phyloP scores from a whole-genome alignment of 1,140 invertebrate genomes.

The Orchesella cincta region DNA sequence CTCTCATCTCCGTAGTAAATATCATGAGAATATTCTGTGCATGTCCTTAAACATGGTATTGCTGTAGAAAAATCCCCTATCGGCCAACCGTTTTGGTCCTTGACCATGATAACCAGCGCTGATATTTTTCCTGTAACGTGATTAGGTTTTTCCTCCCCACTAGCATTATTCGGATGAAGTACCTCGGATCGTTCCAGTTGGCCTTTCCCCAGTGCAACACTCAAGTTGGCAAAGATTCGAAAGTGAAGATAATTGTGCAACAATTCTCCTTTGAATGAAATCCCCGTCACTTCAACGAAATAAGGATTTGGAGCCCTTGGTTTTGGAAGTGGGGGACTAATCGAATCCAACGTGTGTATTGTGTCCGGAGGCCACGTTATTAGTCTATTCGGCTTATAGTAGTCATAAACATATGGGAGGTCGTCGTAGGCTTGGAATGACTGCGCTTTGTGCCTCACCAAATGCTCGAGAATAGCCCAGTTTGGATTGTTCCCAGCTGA shows the following conservation, averaged over 20 bases:
- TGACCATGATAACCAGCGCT: constrained; percentile 31
- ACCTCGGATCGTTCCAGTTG: neutral
- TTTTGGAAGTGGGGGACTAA: neutral
- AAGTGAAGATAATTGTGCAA: constrained; percentile 37
- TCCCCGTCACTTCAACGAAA: constrained; percentile 37
- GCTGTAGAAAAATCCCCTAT: no score
- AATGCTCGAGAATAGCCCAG: constrained; percentile 7
- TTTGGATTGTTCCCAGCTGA: neutral
- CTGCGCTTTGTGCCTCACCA: neutral
- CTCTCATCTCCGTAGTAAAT: no score
- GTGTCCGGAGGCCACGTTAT: no score
- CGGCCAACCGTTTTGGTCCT: constrained; percentile 36
- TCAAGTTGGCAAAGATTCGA: constrained; percentile 31
- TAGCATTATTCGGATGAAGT: no score
- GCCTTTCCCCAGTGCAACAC: constrained; percentile 11
- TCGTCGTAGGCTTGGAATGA: neutral
- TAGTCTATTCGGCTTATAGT: neutral
- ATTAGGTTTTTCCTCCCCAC: constrained; percentile 3
- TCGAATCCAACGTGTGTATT: neutral
- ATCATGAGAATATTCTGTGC: no score
- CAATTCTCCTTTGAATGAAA: constrained; percentile 25
- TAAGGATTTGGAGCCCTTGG: constrained; percentile 23
- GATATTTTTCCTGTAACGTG: constrained; percentile 19
- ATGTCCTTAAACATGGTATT: no score
- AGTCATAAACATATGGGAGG: neutral